Evolutionary conservation across 2,888 invertebrate genomes (phyloP), one percentile per base, ranked within the genome.

Genomic region (Hanleya hanleyi): DNA sequence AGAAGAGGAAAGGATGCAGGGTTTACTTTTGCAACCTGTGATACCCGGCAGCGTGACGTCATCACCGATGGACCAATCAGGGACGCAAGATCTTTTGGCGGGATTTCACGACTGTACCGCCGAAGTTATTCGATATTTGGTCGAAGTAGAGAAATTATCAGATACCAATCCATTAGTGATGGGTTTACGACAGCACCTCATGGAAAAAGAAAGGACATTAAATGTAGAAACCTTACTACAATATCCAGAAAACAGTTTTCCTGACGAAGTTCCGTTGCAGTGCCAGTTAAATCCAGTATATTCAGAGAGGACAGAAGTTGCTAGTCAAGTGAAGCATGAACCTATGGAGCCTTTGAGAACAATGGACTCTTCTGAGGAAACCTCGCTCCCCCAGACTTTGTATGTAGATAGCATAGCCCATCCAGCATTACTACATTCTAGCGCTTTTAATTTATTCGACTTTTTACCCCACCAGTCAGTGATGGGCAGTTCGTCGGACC

Each of bases 101-200:
- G 86, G 86, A 12, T 87, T 83, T 74, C 70, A 75, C 38, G 86
- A 85, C 73, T 87, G 86, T 75, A 82, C 83, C 0, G 75, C 82
- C 22, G 86, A 86, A 64, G 83, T 85, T 3, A 70, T 85, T 6
- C 74, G 84, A 51, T 87, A 82, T 70, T 74, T 87, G 7, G 74
- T 77, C 4, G 85, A 86, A 51, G 83, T 80, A 22, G 86, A 85
- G 69, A 71, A 78, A 6, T 66, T 86, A 33, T 72, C 83, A 0
- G 69, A 69, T 12, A 77, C 82, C 41, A 81, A 84, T 67, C 85
- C 85, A 1, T 67, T 84, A 6, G 76, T 85, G n/a, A 50, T 80
- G 4, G 85, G 83, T 26, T 76, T 87, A 0, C 70, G 76, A 47
- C 67, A 78, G 22, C 83, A 87, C 68, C 74, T 87, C 5, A 29